Evolutionary conservation across 92 coral and sea anemone genomes (phyloP), one percentile per base, ranked within the genome.

Genomic region (Actinernus sp.): DNA sequence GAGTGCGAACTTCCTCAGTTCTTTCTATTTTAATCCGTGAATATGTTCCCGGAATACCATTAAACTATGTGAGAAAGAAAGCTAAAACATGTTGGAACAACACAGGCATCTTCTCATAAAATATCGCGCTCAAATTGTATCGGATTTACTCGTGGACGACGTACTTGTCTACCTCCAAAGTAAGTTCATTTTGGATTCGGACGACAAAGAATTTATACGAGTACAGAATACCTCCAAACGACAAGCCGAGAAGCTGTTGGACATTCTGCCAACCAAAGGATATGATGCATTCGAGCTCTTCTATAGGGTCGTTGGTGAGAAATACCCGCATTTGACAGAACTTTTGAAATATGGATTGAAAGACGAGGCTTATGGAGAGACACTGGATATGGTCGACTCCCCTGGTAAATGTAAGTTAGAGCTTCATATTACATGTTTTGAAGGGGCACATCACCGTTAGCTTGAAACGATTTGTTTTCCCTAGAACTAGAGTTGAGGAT

Each of bases 91-190:
- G 98, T 79, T 90, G 1, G 98, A 94, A 73, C 72, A 82, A 26
- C 98, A 94, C 63, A 84, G 96, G 33, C 89, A 91, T 51, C 74
- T 94, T 36, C 80, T 94, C 40, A 55, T 91, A 11, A 89, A 76
- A 58, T 73, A 71, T 49, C 75, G 98, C 34, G 49, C 48, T 22
- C 80, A 60, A 38, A 62, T 94, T 17, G 90, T 84, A 4, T 58
- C 86, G 22, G 98, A 94, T 74, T 64, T 94, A 32, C 84, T 94
- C 0, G 98, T 94, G 0, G 97, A 94, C 39, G 98, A 94, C 71
- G 94, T 94, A 0, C 39, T 94, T 1, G 71, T 59, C 12, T 85
- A 64, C 51, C 69, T 94, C 31, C 88, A 68, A 61, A 94, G 98
- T 87, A 79, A 88, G 41, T 73, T 84, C 32, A 61, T 91, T 31